Conservation (phyloP, 2,797 vertebrate genomes). For the Stomatorhinus walkeri region DNA sequence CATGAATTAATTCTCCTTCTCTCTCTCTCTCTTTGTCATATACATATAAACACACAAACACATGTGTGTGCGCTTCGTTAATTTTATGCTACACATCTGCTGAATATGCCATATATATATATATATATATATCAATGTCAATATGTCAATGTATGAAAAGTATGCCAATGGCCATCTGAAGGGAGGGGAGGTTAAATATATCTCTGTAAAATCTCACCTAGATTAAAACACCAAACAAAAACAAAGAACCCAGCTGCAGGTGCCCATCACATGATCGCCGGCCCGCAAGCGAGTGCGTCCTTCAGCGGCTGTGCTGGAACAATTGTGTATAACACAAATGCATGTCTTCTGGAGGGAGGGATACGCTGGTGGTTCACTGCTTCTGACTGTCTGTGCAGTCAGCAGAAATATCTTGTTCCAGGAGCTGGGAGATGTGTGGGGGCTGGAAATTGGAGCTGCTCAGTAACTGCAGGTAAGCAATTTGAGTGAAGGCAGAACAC, state of each 20-base stretch:
- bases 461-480: conserved; percentile 36
- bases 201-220: background rate
- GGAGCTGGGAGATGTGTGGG: conserved; percentile 25
- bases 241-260: background rate
- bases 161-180: background rate
- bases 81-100: background rate
- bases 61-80: background rate
- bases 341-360: background rate
- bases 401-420: conserved; percentile 31
- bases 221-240: background rate
- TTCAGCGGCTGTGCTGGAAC: background rate
- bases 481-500: conserved; percentile 28
- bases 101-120: background rate
- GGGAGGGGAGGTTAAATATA: background rate
- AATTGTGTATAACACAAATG: conserved; percentile 17
- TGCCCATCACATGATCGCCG: background rate
- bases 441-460: conserved; percentile 39
- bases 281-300: background rate
- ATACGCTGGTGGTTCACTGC: conserved; percentile 13
- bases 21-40: background rate
- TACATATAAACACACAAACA: background rate
- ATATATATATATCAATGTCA: no score
- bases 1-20: background rate
- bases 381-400: conserved; percentile 30
- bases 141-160: background rate